Percentiles rank a stretch among this genome's conserved stretches.
These are phyloP conservation scores for Nesoenas mayeri DNA, from an alignment of 2,113 vertebrate genomes.

Conservation along the genomic window DNA sequence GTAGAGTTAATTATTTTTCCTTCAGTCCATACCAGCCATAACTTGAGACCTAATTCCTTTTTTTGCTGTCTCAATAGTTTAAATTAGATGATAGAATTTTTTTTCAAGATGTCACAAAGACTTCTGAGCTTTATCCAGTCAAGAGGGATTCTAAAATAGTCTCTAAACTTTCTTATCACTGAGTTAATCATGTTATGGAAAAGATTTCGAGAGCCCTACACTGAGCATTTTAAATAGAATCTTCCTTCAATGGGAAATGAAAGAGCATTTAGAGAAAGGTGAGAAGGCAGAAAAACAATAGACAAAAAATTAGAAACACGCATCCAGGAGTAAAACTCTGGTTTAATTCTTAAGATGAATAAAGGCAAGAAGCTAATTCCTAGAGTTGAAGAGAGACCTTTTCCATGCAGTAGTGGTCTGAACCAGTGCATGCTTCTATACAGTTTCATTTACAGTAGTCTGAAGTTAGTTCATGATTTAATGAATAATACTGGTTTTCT, in stretches of 20 bases:
- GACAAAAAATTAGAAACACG: not conserved
- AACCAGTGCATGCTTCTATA: not conserved
- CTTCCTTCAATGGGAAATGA: not conserved
- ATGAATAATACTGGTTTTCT: not conserved
- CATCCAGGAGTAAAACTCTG: not conserved
- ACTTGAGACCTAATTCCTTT: not conserved
- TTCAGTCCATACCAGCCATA: not conserved
- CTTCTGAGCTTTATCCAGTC: not conserved
- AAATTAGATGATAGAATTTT: not conserved
- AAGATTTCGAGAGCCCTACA: not conserved
- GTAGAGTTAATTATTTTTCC: not conserved
- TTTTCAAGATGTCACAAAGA: not conserved
- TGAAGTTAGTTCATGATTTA: not conserved
- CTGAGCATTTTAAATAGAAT: not conserved
- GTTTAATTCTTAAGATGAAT: not conserved
- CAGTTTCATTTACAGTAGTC: not conserved
- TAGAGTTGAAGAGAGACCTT: not conserved
- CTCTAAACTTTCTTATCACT: not conserved
- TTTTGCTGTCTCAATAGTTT: not conserved
- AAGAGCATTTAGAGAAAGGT: not conserved
- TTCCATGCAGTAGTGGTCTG: not conserved
- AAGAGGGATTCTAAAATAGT: not conserved
- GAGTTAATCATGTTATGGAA: not conserved
- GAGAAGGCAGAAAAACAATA: not conserved
- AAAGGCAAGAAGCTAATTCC: not conserved